Evolutionary conservation across 2,888 invertebrate species (phyloP).

Genomic region (Ornithoptera priamus): DNA sequence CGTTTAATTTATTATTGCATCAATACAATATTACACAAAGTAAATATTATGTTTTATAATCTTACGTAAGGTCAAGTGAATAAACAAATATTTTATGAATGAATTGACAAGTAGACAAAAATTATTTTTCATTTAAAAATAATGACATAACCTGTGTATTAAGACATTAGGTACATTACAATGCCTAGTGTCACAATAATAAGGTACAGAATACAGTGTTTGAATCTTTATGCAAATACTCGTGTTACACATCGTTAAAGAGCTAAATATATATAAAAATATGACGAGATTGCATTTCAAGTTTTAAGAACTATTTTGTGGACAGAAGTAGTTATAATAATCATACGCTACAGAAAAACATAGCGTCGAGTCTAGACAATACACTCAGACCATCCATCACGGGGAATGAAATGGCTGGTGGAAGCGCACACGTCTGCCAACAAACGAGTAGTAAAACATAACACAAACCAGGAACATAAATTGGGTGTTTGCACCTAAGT

Average conservation of each 20-base stretch:
- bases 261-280: not conserved
- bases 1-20: not conserved
- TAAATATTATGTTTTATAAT: conserved; percentile 1
- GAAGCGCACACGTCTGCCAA: conserved; percentile 24
- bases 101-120: conserved; percentile 10
- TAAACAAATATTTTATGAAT: conserved; percentile 7
- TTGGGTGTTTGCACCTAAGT: conserved; percentile 44
- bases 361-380: conserved; percentile 53
- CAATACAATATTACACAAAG: not conserved
- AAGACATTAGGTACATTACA: too few species aligned
- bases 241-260: too few species aligned
- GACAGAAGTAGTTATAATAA: conserved; percentile 32
- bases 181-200: too few species aligned
- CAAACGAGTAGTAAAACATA: conserved; percentile 36
- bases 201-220: too few species aligned
- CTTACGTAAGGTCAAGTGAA: conserved; percentile 8
- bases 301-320: not conserved
- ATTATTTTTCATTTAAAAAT: too few species aligned
- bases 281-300: not conserved
- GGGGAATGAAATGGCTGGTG: conserved; percentile 51
- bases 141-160: too few species aligned
- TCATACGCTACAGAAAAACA: not conserved
- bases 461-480: conserved; percentile 47
- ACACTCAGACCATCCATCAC: conserved; percentile 55
- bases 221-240: not conserved